A percentile compares a stretch with the other conserved stretches of the same genome.
phyloP scores from a whole-genome alignment of 2,888 invertebrate genomes.

The Eupithecia centaureata region DNA sequence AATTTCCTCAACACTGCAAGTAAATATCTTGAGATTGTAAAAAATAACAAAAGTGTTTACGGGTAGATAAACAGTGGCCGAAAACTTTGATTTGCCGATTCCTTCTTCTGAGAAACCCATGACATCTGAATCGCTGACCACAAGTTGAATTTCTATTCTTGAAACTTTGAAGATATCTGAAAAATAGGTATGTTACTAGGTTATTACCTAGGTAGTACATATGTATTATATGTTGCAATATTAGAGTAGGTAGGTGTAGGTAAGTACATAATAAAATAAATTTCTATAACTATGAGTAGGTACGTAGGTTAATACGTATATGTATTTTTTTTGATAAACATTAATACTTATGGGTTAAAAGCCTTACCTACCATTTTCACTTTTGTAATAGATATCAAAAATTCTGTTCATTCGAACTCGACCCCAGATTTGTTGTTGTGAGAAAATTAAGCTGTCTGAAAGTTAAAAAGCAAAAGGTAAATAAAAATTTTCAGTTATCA shows the following conservation, averaged over 20 bases:
- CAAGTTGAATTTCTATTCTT: constrained; percentile 64
- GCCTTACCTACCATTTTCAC: constrained; percentile 62
- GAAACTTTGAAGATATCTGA: constrained; percentile 50
- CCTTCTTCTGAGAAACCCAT: constrained; percentile 60
- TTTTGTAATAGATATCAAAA: constrained; percentile 68
- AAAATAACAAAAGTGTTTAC: constrained; percentile 56
- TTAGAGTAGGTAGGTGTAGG: no score
- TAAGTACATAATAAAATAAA: no score
- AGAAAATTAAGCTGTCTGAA: constrained; percentile 57
- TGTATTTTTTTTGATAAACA: neutral
- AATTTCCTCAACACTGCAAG: constrained; percentile 47
- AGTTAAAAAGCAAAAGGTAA: constrained; percentile 4
- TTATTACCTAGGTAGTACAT: no score
- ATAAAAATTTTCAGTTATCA: no score
- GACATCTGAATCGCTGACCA: constrained; percentile 67
- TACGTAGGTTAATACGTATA: neutral
- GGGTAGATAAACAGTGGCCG: constrained; percentile 62
- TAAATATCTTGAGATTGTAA: constrained; percentile 61
- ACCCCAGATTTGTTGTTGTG: constrained; percentile 65
- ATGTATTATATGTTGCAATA: no score
- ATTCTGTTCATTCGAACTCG: constrained; percentile 60
- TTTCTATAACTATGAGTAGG: no score
- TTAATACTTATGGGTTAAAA: no score
- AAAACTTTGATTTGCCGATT: constrained; percentile 60
- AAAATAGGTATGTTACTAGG: constrained; percentile 33